A percentile compares a stretch with the other conserved stretches of the same genome.
These are phyloP conservation scores for Leptopilina drosophilae DNA, from an alignment of 2,888 invertebrate genomes.

Conservation along the genomic window DNA sequence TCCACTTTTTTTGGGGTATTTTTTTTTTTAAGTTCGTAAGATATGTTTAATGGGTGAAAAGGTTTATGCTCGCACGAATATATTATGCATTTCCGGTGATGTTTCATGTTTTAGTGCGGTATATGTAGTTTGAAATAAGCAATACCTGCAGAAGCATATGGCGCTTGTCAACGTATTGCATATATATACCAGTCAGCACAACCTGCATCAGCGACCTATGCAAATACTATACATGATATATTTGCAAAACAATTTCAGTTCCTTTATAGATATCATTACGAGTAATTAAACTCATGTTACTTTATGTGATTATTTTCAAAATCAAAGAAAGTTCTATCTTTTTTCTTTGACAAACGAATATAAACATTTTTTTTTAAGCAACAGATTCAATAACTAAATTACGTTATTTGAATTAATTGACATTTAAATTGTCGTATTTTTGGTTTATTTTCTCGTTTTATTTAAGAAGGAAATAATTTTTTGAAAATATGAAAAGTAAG, in stretches of 20 bases:
- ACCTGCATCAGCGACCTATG: not conserved
- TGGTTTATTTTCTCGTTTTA: too few relatives aligned
- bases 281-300: not conserved
- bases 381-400: too few relatives aligned
- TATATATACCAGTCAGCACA: not conserved
- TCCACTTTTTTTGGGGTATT: not conserved
- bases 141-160: not conserved
- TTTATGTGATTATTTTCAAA: too few relatives aligned
- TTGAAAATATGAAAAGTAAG: too few relatives aligned
- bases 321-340: too few relatives aligned
- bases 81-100: not conserved
- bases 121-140: not conserved
- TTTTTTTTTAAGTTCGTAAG: not conserved
- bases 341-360: too few relatives aligned
- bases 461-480: too few relatives aligned
- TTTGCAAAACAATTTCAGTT: conserved; percentile 5
- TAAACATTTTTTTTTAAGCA: too few relatives aligned
- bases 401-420: too few relatives aligned
- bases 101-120: not conserved
- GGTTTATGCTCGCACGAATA: not conserved
- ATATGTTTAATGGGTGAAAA: not conserved
- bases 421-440: too few relatives aligned
- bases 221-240: not conserved
- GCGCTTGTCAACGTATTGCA: not conserved
- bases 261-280: not conserved